phyloP scores from a whole-genome alignment of 2,797 vertebrate genomes.

The Paedocypris micromegethes region DNA sequence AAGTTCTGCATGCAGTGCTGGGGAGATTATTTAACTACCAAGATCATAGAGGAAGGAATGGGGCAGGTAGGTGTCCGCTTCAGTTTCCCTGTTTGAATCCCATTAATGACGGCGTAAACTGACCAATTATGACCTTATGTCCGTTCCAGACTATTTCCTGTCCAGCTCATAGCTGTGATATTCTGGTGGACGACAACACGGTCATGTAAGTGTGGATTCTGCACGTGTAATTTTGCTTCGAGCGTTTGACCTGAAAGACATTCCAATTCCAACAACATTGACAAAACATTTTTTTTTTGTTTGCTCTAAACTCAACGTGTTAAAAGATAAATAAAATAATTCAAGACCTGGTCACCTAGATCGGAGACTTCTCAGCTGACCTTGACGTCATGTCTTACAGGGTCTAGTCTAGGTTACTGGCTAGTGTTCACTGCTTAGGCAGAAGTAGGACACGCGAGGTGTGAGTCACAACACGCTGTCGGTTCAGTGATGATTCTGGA shows the following conservation, averaged over 20 bases:
- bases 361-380: background rate
- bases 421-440: constrained; percentile 19
- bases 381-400: background rate
- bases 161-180: constrained; percentile 99
- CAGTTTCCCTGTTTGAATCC: background rate
- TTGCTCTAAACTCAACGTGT: too few relatives aligned
- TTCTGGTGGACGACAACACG: constrained; percentile 99
- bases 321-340: too few relatives aligned
- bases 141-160: constrained; percentile 91
- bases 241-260: too few relatives aligned
- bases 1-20: constrained; percentile 99
- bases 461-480: constrained; percentile 18
- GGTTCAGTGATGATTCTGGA: constrained; percentile 14
- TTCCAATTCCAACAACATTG: too few relatives aligned
- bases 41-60: constrained; percentile 99
- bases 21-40: constrained; percentile 99
- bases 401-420: constrained; percentile 22
- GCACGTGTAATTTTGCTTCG: background rate
- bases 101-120: background rate
- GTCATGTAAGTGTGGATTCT: constrained; percentile 87
- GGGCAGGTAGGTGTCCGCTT: constrained; percentile 82
- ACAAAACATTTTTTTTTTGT: background rate
- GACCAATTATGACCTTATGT: constrained; percentile 40
- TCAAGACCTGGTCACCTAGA: too few relatives aligned
- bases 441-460: constrained; percentile 33